phyloP scores from a whole-genome alignment of 1,140 invertebrate genomes.

The Drosophila willistoni region DNA sequence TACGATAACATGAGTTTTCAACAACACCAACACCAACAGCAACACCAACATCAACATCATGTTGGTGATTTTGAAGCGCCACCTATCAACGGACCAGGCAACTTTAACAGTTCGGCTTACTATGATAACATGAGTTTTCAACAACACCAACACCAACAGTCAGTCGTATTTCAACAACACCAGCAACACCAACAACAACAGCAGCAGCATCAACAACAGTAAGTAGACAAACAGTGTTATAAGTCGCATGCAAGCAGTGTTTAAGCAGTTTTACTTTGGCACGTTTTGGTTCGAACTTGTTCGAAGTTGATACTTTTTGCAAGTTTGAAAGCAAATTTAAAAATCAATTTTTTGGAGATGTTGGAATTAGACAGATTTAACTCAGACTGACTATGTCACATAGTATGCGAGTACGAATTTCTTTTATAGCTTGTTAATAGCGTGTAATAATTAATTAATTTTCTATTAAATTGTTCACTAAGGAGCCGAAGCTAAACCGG shows the following conservation, averaged over 20 bases:
- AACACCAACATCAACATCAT: conserved; percentile 62
- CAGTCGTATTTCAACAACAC: conserved; percentile 65
- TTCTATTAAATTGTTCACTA: too few relatives aligned
- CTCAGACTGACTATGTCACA: too few relatives aligned
- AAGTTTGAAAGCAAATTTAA: too few relatives aligned
- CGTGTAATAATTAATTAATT: too few relatives aligned
- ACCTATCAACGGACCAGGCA: conserved; percentile 58
- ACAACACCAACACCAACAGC: conserved; percentile 54
- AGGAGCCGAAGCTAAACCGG: too few relatives aligned
- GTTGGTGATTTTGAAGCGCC: conserved; percentile 70
- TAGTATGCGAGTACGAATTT: too few relatives aligned
- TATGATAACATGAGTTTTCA: conserved; percentile 80
- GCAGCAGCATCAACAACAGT: conserved; percentile 66
- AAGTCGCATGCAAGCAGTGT: not conserved
- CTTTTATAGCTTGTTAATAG: too few relatives aligned
- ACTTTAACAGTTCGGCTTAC: conserved; percentile 74
- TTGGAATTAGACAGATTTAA: too few relatives aligned
- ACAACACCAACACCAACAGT: conserved; percentile 66
- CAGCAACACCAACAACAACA: conserved; percentile 45
- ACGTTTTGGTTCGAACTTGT: too few relatives aligned
- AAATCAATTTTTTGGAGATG: too few relatives aligned
- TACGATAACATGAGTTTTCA: conserved; percentile 80
- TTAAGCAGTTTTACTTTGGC: too few relatives aligned
- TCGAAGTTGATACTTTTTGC: too few relatives aligned
- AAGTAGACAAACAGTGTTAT: conserved; percentile 34